phyloP scores from a whole-genome alignment of 2,113 vertebrate species.

The Brachionichthys hirsutus region DNA sequence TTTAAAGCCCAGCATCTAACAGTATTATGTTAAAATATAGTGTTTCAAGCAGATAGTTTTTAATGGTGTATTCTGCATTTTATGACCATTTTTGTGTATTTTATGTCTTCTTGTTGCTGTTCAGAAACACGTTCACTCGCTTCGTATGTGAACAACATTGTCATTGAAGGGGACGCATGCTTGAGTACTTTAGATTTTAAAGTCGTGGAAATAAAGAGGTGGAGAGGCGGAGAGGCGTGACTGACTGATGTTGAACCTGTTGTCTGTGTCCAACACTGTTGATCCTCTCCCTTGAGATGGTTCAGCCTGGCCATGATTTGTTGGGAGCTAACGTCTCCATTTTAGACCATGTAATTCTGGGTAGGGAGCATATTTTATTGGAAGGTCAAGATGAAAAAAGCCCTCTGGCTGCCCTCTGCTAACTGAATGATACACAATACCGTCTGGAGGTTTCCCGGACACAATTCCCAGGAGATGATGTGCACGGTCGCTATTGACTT shows the following conservation, averaged over 20 bases:
- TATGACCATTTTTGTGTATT: neutral
- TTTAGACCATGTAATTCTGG: slow-evolving; percentile 73
- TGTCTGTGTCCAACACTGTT: slow-evolving; percentile 51
- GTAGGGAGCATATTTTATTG: slow-evolving; percentile 77
- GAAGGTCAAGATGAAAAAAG: slow-evolving; percentile 79
- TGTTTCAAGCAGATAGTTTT: slow-evolving; percentile 2
- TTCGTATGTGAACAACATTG: neutral
- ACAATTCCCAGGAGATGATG: slow-evolving; percentile 78
- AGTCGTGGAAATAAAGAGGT: slow-evolving; percentile 9
- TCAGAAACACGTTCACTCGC: neutral
- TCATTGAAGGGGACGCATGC: neutral
- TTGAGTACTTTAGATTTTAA: slow-evolving; percentile 16
- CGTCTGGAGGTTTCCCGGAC: slow-evolving; percentile 68
- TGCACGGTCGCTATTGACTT: slow-evolving; percentile 77
- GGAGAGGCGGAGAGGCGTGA: slow-evolving; percentile 3
- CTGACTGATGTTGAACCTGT: slow-evolving; percentile 40
- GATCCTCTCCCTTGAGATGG: slow-evolving; percentile 59
- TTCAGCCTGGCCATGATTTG: slow-evolving; percentile 64
- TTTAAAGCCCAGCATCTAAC: neutral
- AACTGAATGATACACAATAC: slow-evolving; percentile 76
- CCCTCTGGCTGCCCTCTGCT: slow-evolving; percentile 69
- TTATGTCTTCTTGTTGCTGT: slow-evolving; percentile 2
- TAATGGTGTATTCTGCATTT: neutral
- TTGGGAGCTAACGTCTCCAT: slow-evolving; percentile 73
- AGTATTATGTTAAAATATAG: slow-evolving; percentile 17